These are phyloP conservation scores for Minunthozetes semirufus DNA, from an alignment of 2,888 invertebrate species.

Conservation along the genomic window DNA sequence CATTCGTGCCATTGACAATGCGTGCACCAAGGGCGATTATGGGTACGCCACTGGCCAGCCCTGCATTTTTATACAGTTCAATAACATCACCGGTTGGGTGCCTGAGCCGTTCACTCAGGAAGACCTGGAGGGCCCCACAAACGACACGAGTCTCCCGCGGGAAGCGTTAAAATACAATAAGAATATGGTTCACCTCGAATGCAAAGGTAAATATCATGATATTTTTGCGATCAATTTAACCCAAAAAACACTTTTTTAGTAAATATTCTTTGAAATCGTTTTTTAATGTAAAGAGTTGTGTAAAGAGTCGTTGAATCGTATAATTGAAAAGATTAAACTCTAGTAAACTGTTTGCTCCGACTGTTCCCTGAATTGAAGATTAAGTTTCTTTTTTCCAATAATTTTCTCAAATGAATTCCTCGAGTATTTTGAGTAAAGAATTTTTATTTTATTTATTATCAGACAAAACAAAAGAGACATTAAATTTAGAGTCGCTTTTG, in stretches of 20 bases:
- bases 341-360: background rate
- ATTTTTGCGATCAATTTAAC: background rate
- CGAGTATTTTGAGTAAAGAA: background rate
- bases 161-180: background rate
- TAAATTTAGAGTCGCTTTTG: no score
- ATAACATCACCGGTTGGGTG: slow-evolving; percentile 84
- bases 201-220: slow-evolving; percentile 38
- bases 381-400: background rate
- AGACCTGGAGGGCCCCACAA: background rate
- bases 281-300: no score
- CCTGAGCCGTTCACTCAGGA: slow-evolving; percentile 68
- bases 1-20: slow-evolving; percentile 45
- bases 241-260: no score
- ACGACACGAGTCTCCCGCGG: background rate
- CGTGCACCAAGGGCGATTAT: slow-evolving; percentile 72
- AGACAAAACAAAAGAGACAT: background rate
- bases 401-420: background rate
- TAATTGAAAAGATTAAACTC: background rate
- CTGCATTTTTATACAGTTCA: slow-evolving; percentile 92
- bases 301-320: no score
- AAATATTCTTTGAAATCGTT: no score
- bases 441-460: background rate
- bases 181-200: slow-evolving; percentile 41
- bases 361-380: background rate
- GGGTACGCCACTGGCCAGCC: slow-evolving; percentile 79